Conservation (phyloP, 2,888 invertebrate genomes). For the Podabrus alpinus region DNA sequence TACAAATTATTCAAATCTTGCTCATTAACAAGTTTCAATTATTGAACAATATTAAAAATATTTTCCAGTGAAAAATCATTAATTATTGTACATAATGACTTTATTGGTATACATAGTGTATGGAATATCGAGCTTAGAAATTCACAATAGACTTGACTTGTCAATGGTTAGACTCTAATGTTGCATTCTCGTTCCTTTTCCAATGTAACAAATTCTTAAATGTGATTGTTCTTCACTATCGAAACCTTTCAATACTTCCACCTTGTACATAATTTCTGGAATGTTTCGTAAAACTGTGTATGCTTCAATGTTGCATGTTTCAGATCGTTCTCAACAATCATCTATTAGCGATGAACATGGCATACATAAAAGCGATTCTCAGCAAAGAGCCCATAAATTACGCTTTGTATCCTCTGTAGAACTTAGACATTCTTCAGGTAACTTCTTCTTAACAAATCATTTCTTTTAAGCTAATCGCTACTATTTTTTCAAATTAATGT, state of each 20-base stretch:
- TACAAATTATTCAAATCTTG: neutral
- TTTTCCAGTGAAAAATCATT: neutral
- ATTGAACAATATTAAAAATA: neutral
- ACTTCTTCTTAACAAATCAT: conserved; percentile 2
- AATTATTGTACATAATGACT: neutral
- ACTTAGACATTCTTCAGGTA: conserved; percentile 78
- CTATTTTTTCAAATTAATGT: neutral
- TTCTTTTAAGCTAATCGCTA: neutral
- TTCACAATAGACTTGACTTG: neutral
- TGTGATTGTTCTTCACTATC: neutral
- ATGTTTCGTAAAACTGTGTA: neutral
- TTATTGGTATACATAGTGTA: neutral
- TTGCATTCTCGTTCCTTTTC: neutral
- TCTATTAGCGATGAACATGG: conserved; percentile 61
- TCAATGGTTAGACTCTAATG: neutral
- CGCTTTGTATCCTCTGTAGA: conserved; percentile 83
- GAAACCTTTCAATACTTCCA: neutral
- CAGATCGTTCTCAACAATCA: conserved; percentile 64
- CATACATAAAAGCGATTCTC: conserved; percentile 55
- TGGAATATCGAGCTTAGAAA: neutral
- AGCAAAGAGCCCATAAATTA: conserved; percentile 69
- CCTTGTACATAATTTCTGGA: neutral
- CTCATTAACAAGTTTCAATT: neutral
- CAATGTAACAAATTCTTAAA: neutral
- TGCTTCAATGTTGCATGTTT: conserved; percentile 55